Base-by-base conservation (phyloP, 2,113 vertebrate genomes). In the Cranoglanis bouderius region DNA sequence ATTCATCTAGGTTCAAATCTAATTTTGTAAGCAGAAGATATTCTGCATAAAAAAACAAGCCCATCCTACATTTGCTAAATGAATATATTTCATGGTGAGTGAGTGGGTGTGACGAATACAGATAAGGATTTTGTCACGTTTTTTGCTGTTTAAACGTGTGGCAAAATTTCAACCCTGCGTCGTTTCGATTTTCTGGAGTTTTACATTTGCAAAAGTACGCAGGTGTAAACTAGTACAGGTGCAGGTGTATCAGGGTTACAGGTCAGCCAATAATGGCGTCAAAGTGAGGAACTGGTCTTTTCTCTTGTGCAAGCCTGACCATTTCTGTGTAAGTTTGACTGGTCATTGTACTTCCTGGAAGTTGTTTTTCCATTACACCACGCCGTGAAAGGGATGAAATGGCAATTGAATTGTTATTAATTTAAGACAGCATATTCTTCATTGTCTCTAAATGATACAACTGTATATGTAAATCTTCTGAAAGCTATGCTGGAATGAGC, bases 131-230 rank as follows among this genome's bases (percentile, higher is more conserved):
- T 57, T 49, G 1, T 51, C 14, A 1, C 16, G 35, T 18, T 67
- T 67, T 82, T 7, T 43, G 38, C 38, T 57, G 16, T 59, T 38
- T 49, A 26, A 85, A 67, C 35, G 3, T 6, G 19, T 18, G 72
- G 6, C 35, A 26, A 35, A 35, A 77, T 67, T 88, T 57, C 43
- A 88, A 63, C 77, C 81, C 26, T 9, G 9, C 53, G 35, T 82
- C 82, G 72, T 80, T 78, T 85, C 8, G 21, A 72, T 82, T 74
- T 63, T 88, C 14, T 72, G 12, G 19, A 77, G 77, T n/a, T 86
- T 91, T 75, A 88, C 77, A 75, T 18, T 67, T 38, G 51, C 32
- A 29, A 85, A 72, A 55, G 85, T 91, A 29, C 88, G 87, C 85
- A 85, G 59, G 84, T 55, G 19, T 59, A 32, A 80, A 3, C 40